Base-by-base conservation (phyloP, 1,140 invertebrate species). In the Drosophila orosa region DNA sequence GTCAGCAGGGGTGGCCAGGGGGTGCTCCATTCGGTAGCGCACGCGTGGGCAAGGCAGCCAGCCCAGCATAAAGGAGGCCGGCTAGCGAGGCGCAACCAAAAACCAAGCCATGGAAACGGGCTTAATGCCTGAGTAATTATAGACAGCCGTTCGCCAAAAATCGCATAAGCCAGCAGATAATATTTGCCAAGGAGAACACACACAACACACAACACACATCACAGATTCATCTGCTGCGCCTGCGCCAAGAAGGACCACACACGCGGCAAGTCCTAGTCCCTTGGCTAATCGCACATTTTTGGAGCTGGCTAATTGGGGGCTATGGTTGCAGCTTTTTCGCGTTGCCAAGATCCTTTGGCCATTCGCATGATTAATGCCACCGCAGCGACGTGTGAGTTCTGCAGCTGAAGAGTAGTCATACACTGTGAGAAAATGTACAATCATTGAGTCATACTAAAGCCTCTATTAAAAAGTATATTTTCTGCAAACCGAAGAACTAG, bases 1-100 rank as follows among this genome's bases (percentile, higher is more conserved):
- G 59, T 57, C 27, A 39, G 42, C 42, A 24, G 42, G 29, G 22
- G 44, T 40, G 47, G 58, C n/a, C 19, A 19, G 24, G 27, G 29
- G 60, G 66, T 55, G 48, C 57, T 67, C 72, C 71, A 65, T 82
- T 74, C 68, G 63, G 80, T 75, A 82, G 79, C 83, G 84, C 83
- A 86, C 83, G 83, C 83, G 83, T 87, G 83, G 83, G 74, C 74
- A 78, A 78, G 74, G 74, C 74, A 78, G 57, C 83, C 84, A 87
- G 84, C 68, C 66, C 63, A 78, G 75, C 83, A 81, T 86, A 87
- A 87, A 86, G 83, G 75, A 82, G 83, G 79, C 82, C 74, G 82
- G 79, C 83, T 87, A 87, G 83, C 83, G 83, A 87, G 85, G 84
- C 84, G 84, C 80, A 89, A 84, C 84, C 80, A 54, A 80, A 73